phyloP scores from a whole-genome alignment of 2,797 vertebrate species.

The Delichon dasypus region DNA sequence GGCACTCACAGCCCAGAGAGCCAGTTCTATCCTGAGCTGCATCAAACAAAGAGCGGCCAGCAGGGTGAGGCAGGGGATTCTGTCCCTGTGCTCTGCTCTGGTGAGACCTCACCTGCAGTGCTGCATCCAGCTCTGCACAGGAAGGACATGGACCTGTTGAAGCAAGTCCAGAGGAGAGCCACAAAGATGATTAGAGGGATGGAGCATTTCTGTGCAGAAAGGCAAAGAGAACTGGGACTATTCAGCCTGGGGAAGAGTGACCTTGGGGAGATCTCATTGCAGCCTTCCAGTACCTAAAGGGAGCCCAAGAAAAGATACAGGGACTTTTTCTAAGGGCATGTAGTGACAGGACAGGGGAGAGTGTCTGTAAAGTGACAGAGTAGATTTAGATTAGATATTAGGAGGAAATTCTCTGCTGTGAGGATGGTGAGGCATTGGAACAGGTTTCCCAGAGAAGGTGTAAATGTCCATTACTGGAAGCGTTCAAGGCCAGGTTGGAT shows the following conservation, averaged over 20 bases:
- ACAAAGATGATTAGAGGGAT: background rate
- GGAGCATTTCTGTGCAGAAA: background rate
- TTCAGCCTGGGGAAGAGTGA: background rate
- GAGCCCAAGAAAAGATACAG: background rate
- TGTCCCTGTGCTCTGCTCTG: background rate
- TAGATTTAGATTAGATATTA: background rate
- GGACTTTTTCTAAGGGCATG: background rate
- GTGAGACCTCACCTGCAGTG: accelerated
- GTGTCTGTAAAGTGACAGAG: background rate
- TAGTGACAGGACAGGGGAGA: background rate
- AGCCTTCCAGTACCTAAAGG: background rate
- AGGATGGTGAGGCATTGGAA: background rate
- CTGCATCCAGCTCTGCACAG: background rate
- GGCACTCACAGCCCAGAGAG: background rate
- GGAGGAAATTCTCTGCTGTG: background rate
- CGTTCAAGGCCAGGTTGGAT: background rate
- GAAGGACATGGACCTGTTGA: too few relatives aligned
- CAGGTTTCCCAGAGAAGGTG: background rate
- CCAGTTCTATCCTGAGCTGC: accelerated
- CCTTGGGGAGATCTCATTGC: background rate
- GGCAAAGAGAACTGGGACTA: background rate
- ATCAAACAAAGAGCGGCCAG: background rate
- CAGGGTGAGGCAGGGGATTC: background rate
- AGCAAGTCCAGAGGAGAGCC: accelerated
- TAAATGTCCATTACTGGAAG: background rate